Evolutionary conservation across 1,140 invertebrate genomes (phyloP).

Genomic region (Panagrolaimus sp.): DNA sequence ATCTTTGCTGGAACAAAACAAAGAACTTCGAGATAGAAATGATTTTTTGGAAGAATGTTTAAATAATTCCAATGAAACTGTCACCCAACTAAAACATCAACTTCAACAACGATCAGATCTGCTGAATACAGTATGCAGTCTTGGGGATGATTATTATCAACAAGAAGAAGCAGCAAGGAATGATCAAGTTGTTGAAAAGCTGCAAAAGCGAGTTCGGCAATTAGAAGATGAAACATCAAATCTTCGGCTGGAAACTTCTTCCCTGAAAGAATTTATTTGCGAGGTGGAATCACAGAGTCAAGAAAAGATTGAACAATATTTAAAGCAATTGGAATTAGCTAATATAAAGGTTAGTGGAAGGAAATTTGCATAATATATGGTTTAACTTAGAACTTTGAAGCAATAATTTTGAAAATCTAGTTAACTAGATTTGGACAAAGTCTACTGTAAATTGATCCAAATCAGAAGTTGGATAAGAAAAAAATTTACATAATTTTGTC

Average conservation of each 20-base stretch:
- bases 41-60: slow-evolving; percentile 61
- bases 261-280: slow-evolving; percentile 13
- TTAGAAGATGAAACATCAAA: slow-evolving; percentile 10
- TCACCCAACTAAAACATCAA: slow-evolving; percentile 62
- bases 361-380: no score
- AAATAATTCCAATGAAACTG: slow-evolving; percentile 56
- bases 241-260: slow-evolving; percentile 21
- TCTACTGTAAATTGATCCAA: no score
- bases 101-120: slow-evolving; percentile 51
- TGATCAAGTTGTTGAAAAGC: background rate
- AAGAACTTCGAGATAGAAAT: slow-evolving; percentile 60
- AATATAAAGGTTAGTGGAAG: background rate
- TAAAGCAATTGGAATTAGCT: slow-evolving; percentile 4
- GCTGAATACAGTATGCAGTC: slow-evolving; percentile 59
- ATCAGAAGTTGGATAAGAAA: no score
- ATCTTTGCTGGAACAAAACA: slow-evolving; percentile 62
- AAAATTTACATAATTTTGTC: no score
- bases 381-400: no score
- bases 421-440: no score
- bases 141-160: slow-evolving; percentile 59
- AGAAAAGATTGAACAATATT: slow-evolving; percentile 1
- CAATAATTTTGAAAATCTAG: no score
- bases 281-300: slow-evolving; percentile 9
- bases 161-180: slow-evolving; percentile 20
- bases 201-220: slow-evolving; percentile 10